These are phyloP conservation scores for Coendou prehensilis DNA, from an alignment of 2,797 vertebrate species.

Conservation along the genomic window DNA sequence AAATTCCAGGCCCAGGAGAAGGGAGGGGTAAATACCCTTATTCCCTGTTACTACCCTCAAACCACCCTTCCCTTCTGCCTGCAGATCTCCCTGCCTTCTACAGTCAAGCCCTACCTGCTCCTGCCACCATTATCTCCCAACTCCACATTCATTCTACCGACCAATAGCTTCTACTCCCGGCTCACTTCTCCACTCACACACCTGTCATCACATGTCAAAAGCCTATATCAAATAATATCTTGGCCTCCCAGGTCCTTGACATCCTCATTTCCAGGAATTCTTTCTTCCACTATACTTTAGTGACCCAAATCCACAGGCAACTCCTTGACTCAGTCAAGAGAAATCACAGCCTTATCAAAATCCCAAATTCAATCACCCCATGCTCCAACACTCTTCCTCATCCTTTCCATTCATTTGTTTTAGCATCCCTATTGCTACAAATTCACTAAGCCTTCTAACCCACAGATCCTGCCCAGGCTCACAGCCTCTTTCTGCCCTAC, in stretches of 20 bases:
- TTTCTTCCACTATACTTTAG: neutral
- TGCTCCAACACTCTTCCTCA: neutral
- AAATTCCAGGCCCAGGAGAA: neutral
- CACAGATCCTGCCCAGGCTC: neutral
- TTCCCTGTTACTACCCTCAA: neutral
- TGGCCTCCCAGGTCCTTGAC: neutral
- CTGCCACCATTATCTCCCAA: neutral
- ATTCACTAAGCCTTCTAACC: conserved; percentile 24
- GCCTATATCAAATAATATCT: neutral
- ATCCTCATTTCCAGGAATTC: neutral
- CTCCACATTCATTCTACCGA: neutral
- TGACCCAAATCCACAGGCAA: conserved; percentile 5
- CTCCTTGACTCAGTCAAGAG: conserved; percentile 51
- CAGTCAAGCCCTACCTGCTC: neutral
- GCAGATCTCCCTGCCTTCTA: neutral
- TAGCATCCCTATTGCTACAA: neutral
- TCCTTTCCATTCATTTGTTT: neutral
- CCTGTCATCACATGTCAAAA: neutral
- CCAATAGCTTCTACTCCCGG: neutral
- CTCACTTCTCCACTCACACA: neutral
- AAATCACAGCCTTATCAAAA: conserved; percentile 22
- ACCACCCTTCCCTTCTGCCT: neutral
- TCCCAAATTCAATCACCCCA: neutral
- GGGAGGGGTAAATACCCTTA: neutral
- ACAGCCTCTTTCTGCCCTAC: neutral